Evolutionary conservation across 2,888 invertebrate species (phyloP).

Genomic region (Torymus aiolomorphi): DNA sequence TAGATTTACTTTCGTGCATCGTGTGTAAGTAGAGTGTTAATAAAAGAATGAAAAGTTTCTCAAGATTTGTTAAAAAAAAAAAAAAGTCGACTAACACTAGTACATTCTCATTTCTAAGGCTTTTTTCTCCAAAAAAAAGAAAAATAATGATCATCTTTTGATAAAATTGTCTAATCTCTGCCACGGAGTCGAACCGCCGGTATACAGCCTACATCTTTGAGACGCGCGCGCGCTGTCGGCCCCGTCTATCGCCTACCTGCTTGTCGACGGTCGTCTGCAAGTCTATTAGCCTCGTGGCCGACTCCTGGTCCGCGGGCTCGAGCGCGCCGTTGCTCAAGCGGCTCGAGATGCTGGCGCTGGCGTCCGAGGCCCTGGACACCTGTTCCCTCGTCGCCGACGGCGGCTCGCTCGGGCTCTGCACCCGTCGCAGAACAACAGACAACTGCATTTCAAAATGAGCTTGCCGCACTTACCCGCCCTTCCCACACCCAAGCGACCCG

Average conservation of each 20-base stretch:
- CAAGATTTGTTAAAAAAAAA: too few relatives aligned
- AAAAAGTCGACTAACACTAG: too few relatives aligned
- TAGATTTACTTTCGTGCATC: conserved; percentile 44
- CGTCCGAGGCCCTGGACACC: neutral
- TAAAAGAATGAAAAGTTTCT: too few relatives aligned
- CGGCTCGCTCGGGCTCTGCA: conserved; percentile 28
- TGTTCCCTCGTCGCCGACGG: neutral
- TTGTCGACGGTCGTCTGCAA: conserved; percentile 91
- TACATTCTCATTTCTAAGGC: neutral
- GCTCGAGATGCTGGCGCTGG: conserved; percentile 4
- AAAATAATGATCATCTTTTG: too few relatives aligned
- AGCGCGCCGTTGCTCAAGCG: conserved; percentile 72
- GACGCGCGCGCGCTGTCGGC: too few relatives aligned
- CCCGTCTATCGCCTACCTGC: conserved; percentile 81
- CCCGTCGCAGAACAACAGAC: conserved; percentile 13
- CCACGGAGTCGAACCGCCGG: too few relatives aligned
- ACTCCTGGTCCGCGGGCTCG: conserved; percentile 78
- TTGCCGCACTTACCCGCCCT: neutral
- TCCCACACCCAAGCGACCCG: too few relatives aligned
- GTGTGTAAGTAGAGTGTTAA: conserved; percentile 37
- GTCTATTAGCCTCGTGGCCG: conserved; percentile 83
- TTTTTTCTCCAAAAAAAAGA: too few relatives aligned
- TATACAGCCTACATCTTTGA: too few relatives aligned
- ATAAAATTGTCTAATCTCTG: too few relatives aligned
- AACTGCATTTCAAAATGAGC: conserved; percentile 31